Conservation (phyloP, 37 sponge, comb jelly and placozoan genomes). For the Haliclona indistincta region DNA sequence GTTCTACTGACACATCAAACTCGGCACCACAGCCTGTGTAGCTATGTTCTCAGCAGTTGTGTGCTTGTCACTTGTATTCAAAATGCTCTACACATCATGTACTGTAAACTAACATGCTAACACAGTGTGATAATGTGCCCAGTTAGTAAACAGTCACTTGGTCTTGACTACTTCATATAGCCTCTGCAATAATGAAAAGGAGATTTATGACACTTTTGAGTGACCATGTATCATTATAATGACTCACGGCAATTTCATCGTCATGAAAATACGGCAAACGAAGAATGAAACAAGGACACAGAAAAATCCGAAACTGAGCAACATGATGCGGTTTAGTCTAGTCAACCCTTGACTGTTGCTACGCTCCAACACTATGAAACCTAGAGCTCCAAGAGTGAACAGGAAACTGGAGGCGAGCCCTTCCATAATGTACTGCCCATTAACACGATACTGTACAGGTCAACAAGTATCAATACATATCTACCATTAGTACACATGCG, state of each 20-base stretch:
- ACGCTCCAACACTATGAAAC: constrained; percentile 93
- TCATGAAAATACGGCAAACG: constrained; percentile 93
- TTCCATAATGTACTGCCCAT: constrained; percentile 99
- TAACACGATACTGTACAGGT: constrained; percentile 79
- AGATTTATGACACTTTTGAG: background rate
- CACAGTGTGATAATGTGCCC: no score
- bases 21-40: no score
- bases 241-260: constrained; percentile 96
- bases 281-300: constrained; percentile 88
- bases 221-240: background rate
- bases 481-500: background rate
- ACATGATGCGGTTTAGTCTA: constrained; percentile 82
- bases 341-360: constrained; percentile 70
- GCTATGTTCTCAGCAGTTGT: no score
- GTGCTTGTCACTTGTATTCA: no score
- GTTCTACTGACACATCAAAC: no score
- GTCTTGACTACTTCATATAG: background rate
- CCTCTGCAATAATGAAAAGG: background rate
- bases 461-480: background rate
- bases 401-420: constrained; percentile 96
- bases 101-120: no score
- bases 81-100: no score
- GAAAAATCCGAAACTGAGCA: constrained; percentile 84
- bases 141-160: no score
- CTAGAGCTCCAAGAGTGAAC: constrained; percentile 85